Conservation (phyloP, 2,797 vertebrate genomes). For the Limnodromus scolopaceus region DNA sequence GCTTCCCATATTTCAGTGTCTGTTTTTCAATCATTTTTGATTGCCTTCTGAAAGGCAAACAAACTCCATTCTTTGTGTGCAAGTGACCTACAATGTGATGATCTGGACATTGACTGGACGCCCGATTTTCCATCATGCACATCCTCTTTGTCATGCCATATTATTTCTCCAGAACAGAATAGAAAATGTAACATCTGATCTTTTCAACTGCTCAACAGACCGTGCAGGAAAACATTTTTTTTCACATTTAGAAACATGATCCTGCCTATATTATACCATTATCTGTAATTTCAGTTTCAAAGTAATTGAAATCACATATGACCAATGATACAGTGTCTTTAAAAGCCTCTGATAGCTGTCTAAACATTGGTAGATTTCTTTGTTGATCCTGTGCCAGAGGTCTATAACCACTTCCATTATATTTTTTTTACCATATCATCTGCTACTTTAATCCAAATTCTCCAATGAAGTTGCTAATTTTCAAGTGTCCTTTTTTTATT, state of each 20-base stretch:
- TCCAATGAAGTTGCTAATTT: not conserved
- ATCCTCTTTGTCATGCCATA: not conserved
- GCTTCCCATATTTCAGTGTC: not conserved
- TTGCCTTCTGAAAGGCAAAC: not conserved
- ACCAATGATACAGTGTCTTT: slow-evolving; percentile 4
- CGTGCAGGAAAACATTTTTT: not conserved
- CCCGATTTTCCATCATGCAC: not conserved
- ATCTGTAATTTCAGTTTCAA: not conserved
- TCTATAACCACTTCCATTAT: not conserved
- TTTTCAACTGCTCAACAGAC: not conserved
- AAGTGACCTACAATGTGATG: not conserved
- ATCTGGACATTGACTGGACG: not conserved
- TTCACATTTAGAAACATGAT: not conserved
- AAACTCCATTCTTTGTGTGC: not conserved
- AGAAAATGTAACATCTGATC: not conserved
- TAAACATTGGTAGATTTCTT: slow-evolving; percentile 27
- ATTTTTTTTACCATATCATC: not conserved
- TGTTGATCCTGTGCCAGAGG: not conserved
- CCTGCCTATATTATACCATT: not conserved
- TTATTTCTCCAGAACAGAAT: not conserved
- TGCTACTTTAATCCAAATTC: not conserved
- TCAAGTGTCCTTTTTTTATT: not conserved
- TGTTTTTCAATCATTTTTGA: not conserved
- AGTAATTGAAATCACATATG: slow-evolving; percentile 9
- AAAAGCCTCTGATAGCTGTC: slow-evolving; percentile 23